Percentiles rank a stretch among this genome's conserved stretches.
These are phyloP conservation scores for Eupristina koningsbergeri DNA, from an alignment of 1,140 invertebrate species.

Conservation along the genomic window DNA sequence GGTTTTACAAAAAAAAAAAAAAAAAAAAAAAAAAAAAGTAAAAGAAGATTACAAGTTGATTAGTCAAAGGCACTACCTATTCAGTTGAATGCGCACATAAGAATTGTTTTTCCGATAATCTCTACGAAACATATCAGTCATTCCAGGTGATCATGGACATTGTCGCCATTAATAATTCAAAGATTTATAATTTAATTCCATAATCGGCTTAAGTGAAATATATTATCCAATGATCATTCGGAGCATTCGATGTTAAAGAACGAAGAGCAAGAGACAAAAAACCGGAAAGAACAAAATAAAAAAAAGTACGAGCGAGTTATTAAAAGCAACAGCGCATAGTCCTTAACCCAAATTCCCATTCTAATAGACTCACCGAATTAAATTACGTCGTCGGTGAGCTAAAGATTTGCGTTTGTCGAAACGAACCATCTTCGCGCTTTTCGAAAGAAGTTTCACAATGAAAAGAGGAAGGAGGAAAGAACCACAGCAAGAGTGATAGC, in stretches of 20 bases:
- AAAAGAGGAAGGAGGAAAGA: not conserved
- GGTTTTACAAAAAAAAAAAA: too few species aligned
- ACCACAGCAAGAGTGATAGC: not conserved
- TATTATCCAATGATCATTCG: not conserved
- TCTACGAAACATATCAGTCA: not conserved
- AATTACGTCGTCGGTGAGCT: constrained; percentile 18
- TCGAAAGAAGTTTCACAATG: not conserved
- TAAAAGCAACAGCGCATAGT: constrained; percentile 3
- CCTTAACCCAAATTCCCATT: constrained; percentile 17
- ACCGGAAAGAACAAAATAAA: not conserved
- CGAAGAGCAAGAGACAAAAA: not conserved
- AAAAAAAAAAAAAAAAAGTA: too few species aligned
- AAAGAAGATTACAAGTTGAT: too few species aligned
- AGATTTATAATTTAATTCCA: not conserved
- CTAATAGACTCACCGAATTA: constrained; percentile 31
- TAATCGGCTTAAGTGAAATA: not conserved
- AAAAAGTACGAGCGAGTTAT: not conserved
- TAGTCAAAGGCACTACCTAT: too few species aligned
- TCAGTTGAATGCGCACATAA: too few species aligned
- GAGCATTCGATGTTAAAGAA: not conserved
- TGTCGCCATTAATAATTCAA: not conserved
- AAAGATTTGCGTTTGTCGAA: constrained; percentile 10
- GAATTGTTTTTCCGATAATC: too few species aligned
- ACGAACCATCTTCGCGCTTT: constrained; percentile 32
- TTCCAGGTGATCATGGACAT: not conserved